Evolutionary conservation across 2,797 vertebrate genomes (phyloP), one percentile per base, ranked within the genome.

Genomic region (Lagodon rhomboides): DNA sequence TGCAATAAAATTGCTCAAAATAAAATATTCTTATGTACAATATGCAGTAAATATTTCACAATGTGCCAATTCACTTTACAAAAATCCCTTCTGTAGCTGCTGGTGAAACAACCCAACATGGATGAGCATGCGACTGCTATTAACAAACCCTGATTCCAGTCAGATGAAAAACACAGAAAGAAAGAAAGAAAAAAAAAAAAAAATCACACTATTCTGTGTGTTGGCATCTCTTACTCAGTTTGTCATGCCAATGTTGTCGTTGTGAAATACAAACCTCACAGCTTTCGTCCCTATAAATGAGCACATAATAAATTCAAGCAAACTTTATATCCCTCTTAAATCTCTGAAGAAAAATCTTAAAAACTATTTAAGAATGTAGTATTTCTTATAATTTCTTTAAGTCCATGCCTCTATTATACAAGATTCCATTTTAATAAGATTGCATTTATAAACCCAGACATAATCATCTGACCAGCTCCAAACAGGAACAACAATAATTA

Each of bases 1-100:
- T 93, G 91, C 92, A 90, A 91, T 88, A 82, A 83, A 92, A 91
- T 71, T 91, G 86, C 84, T 89, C 80, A 89, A 92, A 91, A 92
- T 90, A 91, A 94, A 92, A 91, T 86, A 91, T 91, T 93, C 91
- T 93, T 92, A 92, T 92, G 23, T 93, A 92, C 91, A 94, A 91
- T 82, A 90, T 83, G 89, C 80, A 90, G 87, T 82, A 85, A 91
- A 86, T 91, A 87, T 90, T 87, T 85, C 81, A 91, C 85, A 80
- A 90, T 92, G 90, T 91, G 90, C 80, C 90, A 92, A 88, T 90
- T 93, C 61, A 80, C 72, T 83, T 77, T 72, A 87, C 66, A 87
- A 80, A 89, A 79, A 92, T 93, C 92, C 93, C 93, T 95, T 95
- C 85, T 92, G 72, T 83, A 89, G 89, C 87, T 92, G 88, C 89